Evolutionary conservation across 1,140 invertebrate genomes (phyloP), one percentile per base, ranked within the genome.

Genomic region (Drusus annulatus): DNA sequence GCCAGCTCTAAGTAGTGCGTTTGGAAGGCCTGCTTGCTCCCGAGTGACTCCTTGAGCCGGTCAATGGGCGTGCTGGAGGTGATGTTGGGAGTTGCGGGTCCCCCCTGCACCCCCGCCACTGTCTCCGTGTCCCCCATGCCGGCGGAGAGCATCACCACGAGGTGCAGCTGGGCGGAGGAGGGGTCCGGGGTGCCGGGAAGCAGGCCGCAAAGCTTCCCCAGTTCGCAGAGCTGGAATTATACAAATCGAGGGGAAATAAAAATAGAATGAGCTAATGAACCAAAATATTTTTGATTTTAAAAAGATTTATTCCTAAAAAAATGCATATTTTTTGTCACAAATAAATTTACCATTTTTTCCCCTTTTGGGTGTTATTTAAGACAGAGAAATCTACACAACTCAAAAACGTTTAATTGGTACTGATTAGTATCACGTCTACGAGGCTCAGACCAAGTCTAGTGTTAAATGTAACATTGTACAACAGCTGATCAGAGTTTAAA

Each of bases 1-100:
- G 97, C 96, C 58, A 99, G 89, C 87, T 98, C 97, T 78, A 99
- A 88, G 86, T 98, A 99, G 83, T 97, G 94, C 86, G 95, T 96
- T 84, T 95, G 94, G 87, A 98, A 99, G 21, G 94, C 93, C 80
- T 95, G 94, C 86, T 96, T 96, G 0, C 96, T 97, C 58, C 96
- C 96, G 0, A 99, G 87, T 0, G 97, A 96, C 86, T 97, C 95
- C 88, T 98, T 97, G 0, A 99, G 89, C 86, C 95, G 94, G 80
- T 97, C 95, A 0, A 95, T 94, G 0, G 95, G 94, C 15, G 94
- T 93, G n/a, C 90, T 54, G 91, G 87, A n/a, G 84, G 80, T 31
- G 36, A 45, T 2, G 79, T 69, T 31, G 60, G 56, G 87, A 87
- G 80, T 84, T 87, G 0, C 84, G 80, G 25, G 36, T 3, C 45